Percentiles rank a stretch among this genome's conserved stretches.
Evolutionary conservation across 2,888 invertebrate genomes (phyloP).

Genomic region (Chymomyza fuscimana): DNA sequence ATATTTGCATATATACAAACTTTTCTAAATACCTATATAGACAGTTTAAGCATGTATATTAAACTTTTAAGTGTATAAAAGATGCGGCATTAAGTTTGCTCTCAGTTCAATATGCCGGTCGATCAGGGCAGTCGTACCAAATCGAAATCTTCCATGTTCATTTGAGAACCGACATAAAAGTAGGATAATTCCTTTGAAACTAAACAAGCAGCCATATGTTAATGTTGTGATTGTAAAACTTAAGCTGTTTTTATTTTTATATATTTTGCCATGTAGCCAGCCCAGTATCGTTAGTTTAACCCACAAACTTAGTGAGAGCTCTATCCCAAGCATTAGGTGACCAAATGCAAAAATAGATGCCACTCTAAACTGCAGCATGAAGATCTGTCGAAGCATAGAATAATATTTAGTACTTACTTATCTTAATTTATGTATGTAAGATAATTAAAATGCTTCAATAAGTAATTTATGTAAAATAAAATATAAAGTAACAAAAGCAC

Average conservation of each 20-base stretch:
- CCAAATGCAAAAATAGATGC: not conserved
- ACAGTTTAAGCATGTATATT: not conserved
- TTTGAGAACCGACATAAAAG: constrained; percentile 8
- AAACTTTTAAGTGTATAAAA: constrained; percentile 51
- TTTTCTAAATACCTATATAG: not conserved
- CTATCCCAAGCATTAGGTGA: constrained; percentile 30
- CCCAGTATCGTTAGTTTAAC: constrained; percentile 9
- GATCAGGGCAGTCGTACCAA: constrained; percentile 24
- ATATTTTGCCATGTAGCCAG: constrained; percentile 41
- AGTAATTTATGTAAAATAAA: constrained; percentile 42
- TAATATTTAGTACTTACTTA: constrained; percentile 15
- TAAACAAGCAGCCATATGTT: constrained; percentile 1
- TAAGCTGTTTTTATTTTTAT: constrained; percentile 15
- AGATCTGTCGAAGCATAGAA: constrained; percentile 21
- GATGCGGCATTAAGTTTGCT: constrained; percentile 12
- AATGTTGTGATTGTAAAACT: constrained; percentile 11
- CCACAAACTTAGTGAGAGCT: constrained; percentile 19
- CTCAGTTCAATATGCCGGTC: not conserved
- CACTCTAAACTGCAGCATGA: constrained; percentile 10
- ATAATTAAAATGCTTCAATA: constrained; percentile 49
- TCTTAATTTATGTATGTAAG: constrained; percentile 41
- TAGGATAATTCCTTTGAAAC: not conserved
- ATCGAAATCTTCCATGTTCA: constrained; percentile 64
- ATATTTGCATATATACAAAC: not conserved
- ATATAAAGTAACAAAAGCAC: not conserved